Conservation (phyloP, 2,888 invertebrate species). For the Tigriopus californicus region DNA sequence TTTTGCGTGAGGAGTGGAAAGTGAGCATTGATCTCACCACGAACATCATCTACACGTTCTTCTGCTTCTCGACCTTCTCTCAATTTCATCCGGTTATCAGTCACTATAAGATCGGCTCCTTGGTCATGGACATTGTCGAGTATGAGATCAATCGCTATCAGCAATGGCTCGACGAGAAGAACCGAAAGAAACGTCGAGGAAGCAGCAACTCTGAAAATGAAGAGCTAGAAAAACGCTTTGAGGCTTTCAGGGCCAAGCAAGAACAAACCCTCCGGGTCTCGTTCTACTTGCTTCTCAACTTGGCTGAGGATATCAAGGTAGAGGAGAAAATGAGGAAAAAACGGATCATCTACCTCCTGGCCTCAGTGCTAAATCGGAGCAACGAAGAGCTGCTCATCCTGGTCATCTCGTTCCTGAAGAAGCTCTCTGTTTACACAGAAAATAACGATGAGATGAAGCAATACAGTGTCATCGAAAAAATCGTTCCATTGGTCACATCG, state of each 20-base stretch:
- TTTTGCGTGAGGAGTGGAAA: constrained; percentile 92
- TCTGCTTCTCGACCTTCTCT: constrained; percentile 87
- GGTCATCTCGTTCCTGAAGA: constrained; percentile 81
- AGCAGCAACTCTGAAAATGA: constrained; percentile 42
- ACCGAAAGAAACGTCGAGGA: constrained; percentile 17
- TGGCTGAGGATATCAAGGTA: constrained; percentile 82
- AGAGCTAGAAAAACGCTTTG: constrained; percentile 52
- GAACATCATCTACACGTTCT: constrained; percentile 88
- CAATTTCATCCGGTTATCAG: constrained; percentile 85
- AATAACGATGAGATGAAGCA: constrained; percentile 62
- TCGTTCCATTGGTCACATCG: constrained; percentile 53
- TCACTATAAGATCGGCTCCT: constrained; percentile 89
- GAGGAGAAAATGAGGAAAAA: constrained; percentile 95
- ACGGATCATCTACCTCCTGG: constrained; percentile 66
- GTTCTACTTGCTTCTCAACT: constrained; percentile 72
- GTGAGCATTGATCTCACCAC: constrained; percentile 87
- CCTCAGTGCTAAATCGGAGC: constrained; percentile 70
- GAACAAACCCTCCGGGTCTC: constrained; percentile 61
- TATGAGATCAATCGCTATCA: constrained; percentile 83
- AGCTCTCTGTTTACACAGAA: constrained; percentile 77
- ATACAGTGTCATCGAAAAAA: constrained; percentile 47
- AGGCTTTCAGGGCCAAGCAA: constrained; percentile 70
- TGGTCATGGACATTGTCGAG: constrained; percentile 90
- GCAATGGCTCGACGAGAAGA: constrained; percentile 50
- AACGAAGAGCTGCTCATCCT: constrained; percentile 73